These are phyloP conservation scores for Passer domesticus DNA, from an alignment of 2,113 vertebrate genomes.

Conservation along the genomic window DNA sequence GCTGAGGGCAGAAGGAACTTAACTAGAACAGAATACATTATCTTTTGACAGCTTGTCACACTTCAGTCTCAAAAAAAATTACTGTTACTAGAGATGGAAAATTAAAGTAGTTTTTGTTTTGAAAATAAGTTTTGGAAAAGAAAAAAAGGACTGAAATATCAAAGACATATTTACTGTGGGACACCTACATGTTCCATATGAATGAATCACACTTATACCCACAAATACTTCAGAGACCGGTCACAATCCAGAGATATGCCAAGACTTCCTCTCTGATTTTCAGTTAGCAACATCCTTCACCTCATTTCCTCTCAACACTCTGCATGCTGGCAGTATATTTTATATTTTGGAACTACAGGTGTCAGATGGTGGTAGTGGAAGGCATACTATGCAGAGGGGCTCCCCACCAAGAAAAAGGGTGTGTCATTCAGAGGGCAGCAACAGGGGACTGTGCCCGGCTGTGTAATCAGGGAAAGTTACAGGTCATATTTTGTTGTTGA, in stretches of 20 bases:
- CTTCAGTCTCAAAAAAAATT: neutral
- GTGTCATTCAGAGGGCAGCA: neutral
- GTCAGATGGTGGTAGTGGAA: neutral
- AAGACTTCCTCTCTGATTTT: neutral
- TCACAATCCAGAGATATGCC: neutral
- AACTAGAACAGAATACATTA: neutral
- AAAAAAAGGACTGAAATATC: neutral
- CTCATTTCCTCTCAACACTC: neutral
- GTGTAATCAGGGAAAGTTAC: neutral
- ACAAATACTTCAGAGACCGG: neutral
- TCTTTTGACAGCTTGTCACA: neutral
- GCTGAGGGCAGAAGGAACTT: neutral
- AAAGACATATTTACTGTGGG: neutral
- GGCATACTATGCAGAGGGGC: rapidly evolving
- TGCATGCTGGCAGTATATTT: neutral
- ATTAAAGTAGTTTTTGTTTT: neutral
- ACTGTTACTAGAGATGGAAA: neutral
- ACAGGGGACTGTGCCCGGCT: neutral
- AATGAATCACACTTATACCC: neutral
- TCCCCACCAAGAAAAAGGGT: neutral
- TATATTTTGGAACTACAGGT: neutral
- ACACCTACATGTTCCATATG: neutral
- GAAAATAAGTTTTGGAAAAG: neutral
- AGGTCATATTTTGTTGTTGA: neutral
- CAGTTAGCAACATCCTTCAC: neutral